Evolutionary conservation across 2,888 invertebrate species (phyloP), one percentile per base, ranked within the genome.

Genomic region (Tromatobia lineatoria): DNA sequence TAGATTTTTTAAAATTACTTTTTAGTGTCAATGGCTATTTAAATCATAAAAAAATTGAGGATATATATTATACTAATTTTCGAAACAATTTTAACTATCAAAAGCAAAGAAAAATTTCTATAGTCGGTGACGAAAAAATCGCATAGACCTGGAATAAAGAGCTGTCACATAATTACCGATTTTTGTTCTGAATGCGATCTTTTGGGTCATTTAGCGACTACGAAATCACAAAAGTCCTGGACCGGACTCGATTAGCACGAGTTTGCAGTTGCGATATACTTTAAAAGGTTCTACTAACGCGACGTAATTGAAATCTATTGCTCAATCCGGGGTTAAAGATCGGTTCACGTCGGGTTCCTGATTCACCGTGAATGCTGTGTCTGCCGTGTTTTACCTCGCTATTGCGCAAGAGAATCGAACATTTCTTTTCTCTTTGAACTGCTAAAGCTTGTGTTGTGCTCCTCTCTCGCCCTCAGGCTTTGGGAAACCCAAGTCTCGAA

Each of bases 251-350:
- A 84, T 81, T 81, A 81, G 66, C 78, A 57, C 64, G 52, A 52
- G 11, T 59, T 61, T 42, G 70, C 64, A 57, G 66, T 81, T 84
- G 78, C 84, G 81, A 78, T 75, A 71, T 78, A 80, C 70, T 83
- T 81, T 77, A 71, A 85, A 87, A 87, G 84, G 86, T 83, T 71
- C 84, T 66, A 54, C 82, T 82, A 84, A 82, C 73, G 82, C 79
- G 67, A 87, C 73, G 86, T 83, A 86, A 86, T 86, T 82, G 82
- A 87, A 86, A 85, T 77, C 74, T 61, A 61, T 87, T 87, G 80
- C 87, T 76, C 52, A 87, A 86, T 82, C 80, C 80, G 59, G 71
- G 82, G 79, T 82, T 69, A 75, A 83, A 86, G 85, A 87, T 82
- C 82, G 84, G 66, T 75, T 78, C 70, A 64, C 73, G 54, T 77